Base-by-base conservation (phyloP, 1,140 invertebrate species). In the Papilio dardanus region DNA sequence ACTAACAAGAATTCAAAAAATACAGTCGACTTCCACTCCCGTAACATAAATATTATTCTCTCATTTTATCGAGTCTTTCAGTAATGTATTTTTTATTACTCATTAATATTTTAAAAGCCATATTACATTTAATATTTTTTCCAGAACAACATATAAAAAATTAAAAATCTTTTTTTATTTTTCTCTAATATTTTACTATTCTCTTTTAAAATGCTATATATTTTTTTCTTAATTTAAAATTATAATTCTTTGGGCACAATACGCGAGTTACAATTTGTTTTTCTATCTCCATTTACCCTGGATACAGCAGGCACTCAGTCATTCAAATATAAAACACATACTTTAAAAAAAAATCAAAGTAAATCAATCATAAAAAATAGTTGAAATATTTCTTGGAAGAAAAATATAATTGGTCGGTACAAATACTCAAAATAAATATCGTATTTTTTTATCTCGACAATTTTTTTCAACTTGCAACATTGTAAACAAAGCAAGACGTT, bases 401-500 rank as follows among this genome's bases (percentile, higher is more conserved):
- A 54, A 54, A 54, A 54, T 54, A 54, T 24, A 6, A 54, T 54
- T 54, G 50, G 50, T 54, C 50, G n/a, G n/a, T n/a, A n/a, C n/a
- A 54, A 24, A 24, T 54, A 54, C 19, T 21, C 14, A n/a, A 42
- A 16, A 40, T 16, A 33, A 37, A 14, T 16, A 6, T 42, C 16
- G 35, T n/a, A n/a, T 24, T 21, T 54, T 54, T 54, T 54, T 54
- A 21, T 24, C 4, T 54, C 2, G 19, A 54, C 7, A n/a, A 5
- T 67, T 67, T 68, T 35, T 68, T 68, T 37, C 19, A 40, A 66
- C 6, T 35, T 35, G 19, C 8, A 68, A 68, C 31, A 33, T 67
- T 16, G 31, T 35, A 33, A 67, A 67, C 65, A 67, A 67, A 67
- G 31, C 33, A 24, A 14, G 1, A 19, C 31, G 7, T 71, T 12